A percentile compares a stretch with the other conserved stretches of the same genome.
phyloP scores from a whole-genome alignment of 2,888 invertebrate genomes.

The Norana najaformis region DNA sequence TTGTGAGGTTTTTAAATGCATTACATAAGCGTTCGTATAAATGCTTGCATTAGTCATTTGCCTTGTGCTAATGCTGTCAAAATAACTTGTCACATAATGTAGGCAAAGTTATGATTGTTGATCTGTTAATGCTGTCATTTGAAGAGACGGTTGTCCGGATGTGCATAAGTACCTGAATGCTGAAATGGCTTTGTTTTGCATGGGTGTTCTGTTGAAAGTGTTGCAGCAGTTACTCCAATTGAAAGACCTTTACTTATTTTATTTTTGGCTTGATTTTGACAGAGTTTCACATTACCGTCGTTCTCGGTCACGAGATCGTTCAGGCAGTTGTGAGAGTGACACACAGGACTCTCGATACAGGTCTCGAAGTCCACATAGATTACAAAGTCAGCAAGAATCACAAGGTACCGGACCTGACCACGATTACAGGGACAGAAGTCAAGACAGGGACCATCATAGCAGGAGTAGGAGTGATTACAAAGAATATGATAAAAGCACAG shows the following conservation, averaged over 20 bases:
- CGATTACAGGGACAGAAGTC: not conserved
- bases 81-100: no score
- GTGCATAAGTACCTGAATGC: not conserved
- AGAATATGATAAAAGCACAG: not conserved
- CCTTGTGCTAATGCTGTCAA: no score
- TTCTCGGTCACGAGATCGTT: slow-evolving; percentile 19
- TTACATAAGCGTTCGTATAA: no score
- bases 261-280: not conserved
- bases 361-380: not conserved
- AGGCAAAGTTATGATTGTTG: no score
- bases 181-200: not conserved
- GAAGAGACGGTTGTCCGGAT: no score
- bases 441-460: not conserved
- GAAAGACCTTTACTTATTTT: not conserved
- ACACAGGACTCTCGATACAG: not conserved
- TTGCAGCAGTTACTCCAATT: no score
- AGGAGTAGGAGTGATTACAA: slow-evolving; percentile 5
- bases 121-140: no score
- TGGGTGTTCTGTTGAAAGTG: not conserved
- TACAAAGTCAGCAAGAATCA: not conserved
- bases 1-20: no score
- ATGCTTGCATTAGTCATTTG: no score
- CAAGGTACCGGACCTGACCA: not conserved
- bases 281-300: slow-evolving; percentile 9
- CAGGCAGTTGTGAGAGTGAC: not conserved